phyloP scores from a whole-genome alignment of 2,888 invertebrate species.

The Philereme transversata region DNA sequence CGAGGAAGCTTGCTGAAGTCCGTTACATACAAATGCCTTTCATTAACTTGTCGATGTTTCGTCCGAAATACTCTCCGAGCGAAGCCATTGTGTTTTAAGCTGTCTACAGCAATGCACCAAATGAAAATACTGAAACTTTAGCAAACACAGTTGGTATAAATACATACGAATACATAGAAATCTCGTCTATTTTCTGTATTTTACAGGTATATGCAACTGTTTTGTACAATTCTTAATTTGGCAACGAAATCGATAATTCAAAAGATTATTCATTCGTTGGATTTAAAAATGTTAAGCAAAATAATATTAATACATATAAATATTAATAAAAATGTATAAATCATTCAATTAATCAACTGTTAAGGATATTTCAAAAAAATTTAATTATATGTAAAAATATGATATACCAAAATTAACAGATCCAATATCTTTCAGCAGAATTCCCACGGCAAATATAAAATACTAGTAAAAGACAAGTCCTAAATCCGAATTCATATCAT shows the following conservation, averaged over 20 bases:
- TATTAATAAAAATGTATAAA: too few species aligned
- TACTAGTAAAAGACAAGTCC: constrained; percentile 50
- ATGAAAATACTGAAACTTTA: constrained; percentile 10
- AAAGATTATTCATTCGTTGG: too few species aligned
- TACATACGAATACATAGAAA: too few species aligned
- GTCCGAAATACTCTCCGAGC: constrained; percentile 60
- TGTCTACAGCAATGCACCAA: constrained; percentile 47
- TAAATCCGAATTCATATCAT: constrained; percentile 64
- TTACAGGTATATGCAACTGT: too few species aligned
- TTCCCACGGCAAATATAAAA: constrained; percentile 48
- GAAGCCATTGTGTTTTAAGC: constrained; percentile 63
- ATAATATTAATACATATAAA: too few species aligned
- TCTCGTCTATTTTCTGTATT: too few species aligned
- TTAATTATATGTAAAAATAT: constrained; percentile 1
- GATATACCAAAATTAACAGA: constrained; percentile 15
- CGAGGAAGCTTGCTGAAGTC: constrained; percentile 76
- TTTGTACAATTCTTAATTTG: too few species aligned
- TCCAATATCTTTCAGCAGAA: constrained; percentile 41
- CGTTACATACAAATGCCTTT: constrained; percentile 82
- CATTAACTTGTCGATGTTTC: constrained; percentile 78
- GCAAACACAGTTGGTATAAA: too few species aligned
- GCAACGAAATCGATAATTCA: too few species aligned
- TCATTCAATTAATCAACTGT: neutral
- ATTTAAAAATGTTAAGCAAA: too few species aligned
- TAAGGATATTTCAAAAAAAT: neutral